A percentile compares a stretch with the other conserved stretches of the same genome.
Conservation (phyloP, 2,797 vertebrate genomes). For the Xyrichtys novacula region DNA sequence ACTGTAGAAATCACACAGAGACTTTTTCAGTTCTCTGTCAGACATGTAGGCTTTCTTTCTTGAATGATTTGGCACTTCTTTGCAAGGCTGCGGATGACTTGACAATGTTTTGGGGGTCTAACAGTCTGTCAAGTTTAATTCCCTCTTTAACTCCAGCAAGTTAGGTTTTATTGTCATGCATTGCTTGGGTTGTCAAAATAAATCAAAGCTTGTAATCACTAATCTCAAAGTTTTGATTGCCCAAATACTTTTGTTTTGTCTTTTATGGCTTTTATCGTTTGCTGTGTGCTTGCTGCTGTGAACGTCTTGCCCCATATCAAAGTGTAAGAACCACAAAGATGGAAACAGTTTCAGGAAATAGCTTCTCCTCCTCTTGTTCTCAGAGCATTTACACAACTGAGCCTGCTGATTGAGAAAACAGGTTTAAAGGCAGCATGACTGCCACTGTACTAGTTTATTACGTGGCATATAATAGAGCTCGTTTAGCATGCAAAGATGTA, state of each 20-base stretch:
- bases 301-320: slow-evolving; percentile 15
- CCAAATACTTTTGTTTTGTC: no score
- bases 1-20: no score
- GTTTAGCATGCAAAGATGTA: background rate
- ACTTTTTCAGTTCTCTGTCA: no score
- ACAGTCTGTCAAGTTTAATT: background rate
- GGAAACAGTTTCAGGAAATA: slow-evolving; percentile 63
- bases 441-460: background rate
- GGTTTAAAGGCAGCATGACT: background rate
- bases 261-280: no score
- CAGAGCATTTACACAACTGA: slow-evolving; percentile 33
- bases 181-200: background rate
- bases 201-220: background rate
- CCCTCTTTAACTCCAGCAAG: background rate
- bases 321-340: slow-evolving; percentile 31
- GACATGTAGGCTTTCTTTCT: no score
- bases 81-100: background rate
- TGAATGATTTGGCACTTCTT: no score
- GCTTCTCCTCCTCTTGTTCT: slow-evolving; percentile 36
- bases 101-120: background rate
- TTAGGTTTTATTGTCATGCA: background rate
- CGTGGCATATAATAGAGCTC: no score
- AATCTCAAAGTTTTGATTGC: no score
- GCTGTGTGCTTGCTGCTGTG: background rate
- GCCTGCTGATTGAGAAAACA: background rate